These are phyloP conservation scores for Chascanopsetta lugubris DNA, from an alignment of 2,113 vertebrate genomes.

Conservation along the genomic window DNA sequence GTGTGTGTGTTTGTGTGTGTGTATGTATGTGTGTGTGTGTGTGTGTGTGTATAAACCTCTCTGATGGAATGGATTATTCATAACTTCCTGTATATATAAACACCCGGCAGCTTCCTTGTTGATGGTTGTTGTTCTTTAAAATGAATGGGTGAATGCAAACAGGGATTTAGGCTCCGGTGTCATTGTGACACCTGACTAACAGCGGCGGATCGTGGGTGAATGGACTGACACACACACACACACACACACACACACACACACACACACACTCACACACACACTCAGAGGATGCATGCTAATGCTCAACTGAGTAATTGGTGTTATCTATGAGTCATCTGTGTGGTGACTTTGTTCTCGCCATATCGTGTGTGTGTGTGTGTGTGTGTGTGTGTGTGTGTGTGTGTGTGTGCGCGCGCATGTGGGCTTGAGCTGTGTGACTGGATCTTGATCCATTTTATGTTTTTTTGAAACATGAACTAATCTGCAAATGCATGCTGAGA, in stretches of 20 bases:
- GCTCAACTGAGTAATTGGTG: constrained; percentile 1
- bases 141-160: background rate
- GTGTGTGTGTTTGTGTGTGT: constrained; percentile 25
- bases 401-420: background rate
- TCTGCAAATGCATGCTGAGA: no score
- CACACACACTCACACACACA: no score
- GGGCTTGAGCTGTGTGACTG: background rate
- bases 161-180: constrained; percentile 25
- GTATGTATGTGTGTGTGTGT: constrained; percentile 32
- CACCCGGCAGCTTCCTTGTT: constrained; percentile 48
- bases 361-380: no score
- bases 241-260: no score
- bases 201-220: constrained; percentile 21
- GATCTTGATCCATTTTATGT: no score
- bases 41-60: constrained; percentile 1
- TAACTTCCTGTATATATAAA: constrained; percentile 42
- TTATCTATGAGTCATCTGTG: background rate
- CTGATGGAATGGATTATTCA: constrained; percentile 43
- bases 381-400: background rate
- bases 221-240: no score
- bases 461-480: no score
- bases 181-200: constrained; percentile 48
- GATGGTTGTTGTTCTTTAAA: constrained; percentile 31
- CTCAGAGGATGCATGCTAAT: constrained; percentile 10
- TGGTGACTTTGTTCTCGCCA: background rate